Evolutionary conservation across 2,113 vertebrate genomes (phyloP).

Genomic region (Cricetomys ansorgei): DNA sequence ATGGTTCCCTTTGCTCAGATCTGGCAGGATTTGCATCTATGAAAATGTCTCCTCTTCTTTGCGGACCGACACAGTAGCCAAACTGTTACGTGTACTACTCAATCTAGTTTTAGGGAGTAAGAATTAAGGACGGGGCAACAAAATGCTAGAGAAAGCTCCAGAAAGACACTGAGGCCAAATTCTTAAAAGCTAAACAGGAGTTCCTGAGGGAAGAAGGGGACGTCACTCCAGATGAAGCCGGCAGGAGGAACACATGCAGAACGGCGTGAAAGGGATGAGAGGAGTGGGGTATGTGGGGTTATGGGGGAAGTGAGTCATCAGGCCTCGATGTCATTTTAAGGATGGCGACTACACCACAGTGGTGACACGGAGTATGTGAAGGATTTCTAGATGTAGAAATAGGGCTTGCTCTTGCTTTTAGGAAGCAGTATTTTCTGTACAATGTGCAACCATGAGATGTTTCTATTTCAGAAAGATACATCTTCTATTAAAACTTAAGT

Average conservation of each 20-base stretch:
- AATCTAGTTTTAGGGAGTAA: neutral
- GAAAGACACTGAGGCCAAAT: rapidly evolving
- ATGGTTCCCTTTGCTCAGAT: too few relatives aligned
- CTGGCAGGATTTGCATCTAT: too few relatives aligned
- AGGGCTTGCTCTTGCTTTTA: neutral
- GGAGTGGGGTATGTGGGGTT: rapidly evolving
- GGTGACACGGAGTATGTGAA: neutral
- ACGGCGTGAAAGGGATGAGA: neutral
- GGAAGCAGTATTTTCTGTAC: neutral
- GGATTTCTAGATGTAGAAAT: neutral
- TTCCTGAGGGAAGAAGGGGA: neutral
- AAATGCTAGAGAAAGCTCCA: neutral
- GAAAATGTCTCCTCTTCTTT: too few relatives aligned
- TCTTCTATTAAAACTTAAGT: neutral
- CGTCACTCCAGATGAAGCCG: neutral
- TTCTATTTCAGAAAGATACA: neutral
- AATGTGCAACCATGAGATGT: rapidly evolving
- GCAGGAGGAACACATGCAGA: too few relatives aligned
- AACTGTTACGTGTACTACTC: too few relatives aligned
- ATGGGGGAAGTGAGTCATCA: neutral
- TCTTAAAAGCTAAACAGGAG: neutral
- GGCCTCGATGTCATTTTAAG: neutral
- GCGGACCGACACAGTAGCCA: too few relatives aligned
- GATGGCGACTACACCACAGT: neutral
- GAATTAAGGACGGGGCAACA: neutral